Conservation (phyloP, 2,113 vertebrate species). For the Onychorhynchus coronatus region DNA sequence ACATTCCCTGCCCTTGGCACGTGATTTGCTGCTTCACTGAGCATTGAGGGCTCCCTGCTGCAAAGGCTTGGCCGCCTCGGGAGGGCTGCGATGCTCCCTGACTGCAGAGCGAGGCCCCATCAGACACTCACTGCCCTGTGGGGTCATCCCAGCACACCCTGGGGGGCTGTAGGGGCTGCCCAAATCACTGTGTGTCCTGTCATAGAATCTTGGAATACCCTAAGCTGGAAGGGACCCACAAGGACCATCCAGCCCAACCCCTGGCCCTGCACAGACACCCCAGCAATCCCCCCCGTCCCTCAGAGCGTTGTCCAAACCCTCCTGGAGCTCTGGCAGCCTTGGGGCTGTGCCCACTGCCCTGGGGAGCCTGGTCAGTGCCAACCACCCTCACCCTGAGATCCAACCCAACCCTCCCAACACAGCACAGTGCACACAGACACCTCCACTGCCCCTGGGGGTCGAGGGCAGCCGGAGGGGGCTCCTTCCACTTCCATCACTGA, state of each 20-base stretch:
- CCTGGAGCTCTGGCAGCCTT: not conserved
- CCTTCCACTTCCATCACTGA: not conserved
- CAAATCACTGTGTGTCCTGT: accelerated
- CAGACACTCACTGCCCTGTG: accelerated
- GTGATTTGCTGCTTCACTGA: not conserved
- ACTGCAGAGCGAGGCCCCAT: not conserved
- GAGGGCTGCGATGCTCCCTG: not conserved
- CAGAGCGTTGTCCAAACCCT: not conserved
- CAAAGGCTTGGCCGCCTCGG: accelerated
- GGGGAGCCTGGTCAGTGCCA: not conserved
- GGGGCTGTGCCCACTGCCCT: not conserved
- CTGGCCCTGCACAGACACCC: not conserved
- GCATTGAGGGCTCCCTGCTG: accelerated
- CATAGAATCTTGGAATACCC: not conserved
- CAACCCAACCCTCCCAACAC: accelerated
- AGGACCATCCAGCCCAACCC: accelerated
- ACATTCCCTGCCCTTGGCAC: not conserved
- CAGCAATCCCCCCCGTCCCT: not conserved
- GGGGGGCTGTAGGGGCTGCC: not conserved
- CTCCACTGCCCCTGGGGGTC: accelerated
- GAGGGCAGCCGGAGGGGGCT: not conserved
- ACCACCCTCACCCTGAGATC: not conserved
- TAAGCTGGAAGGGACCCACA: not conserved
- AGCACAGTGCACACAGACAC: not conserved
- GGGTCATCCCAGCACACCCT: not conserved